Conservation (phyloP, 2,797 vertebrate species). For the Sebastes kiyomatsui region DNA sequence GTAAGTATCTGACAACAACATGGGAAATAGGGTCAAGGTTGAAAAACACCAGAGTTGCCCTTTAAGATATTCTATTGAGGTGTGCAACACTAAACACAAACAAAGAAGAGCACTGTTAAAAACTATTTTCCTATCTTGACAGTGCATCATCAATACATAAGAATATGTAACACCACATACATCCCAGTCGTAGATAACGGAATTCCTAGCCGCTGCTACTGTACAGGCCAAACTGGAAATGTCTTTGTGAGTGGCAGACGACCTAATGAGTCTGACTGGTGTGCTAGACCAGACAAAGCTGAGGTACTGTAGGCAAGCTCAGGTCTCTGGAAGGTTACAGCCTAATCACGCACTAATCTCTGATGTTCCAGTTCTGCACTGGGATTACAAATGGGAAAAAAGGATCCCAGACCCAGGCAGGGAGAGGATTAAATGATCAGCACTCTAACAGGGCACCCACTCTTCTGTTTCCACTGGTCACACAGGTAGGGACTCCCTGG, state of each 20-base stretch:
- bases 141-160: too few species aligned
- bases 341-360: constrained; percentile 72
- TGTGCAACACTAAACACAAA: neutral
- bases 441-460: constrained; percentile 19
- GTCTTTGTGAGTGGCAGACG: constrained; percentile 22
- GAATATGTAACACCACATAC: too few species aligned
- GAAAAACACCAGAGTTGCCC: too few species aligned
- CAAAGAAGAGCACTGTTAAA: too few species aligned
- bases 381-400: constrained; percentile 65
- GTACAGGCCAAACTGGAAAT: neutral
- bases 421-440: constrained; percentile 59
- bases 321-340: constrained; percentile 43
- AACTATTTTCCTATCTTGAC: too few species aligned
- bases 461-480: constrained; percentile 14
- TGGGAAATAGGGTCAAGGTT: too few species aligned
- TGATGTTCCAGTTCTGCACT: constrained; percentile 70
- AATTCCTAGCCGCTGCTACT: neutral
- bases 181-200: too few species aligned
- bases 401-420: constrained; percentile 48
- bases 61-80: neutral
- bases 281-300: constrained; percentile 32
- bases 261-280: constrained; percentile 39
- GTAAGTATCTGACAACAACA: too few species aligned
- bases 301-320: constrained; percentile 9
- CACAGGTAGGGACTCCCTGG: neutral